Conservation (phyloP, 2,888 invertebrate species). For the Drosophila pseudotalamancana region DNA sequence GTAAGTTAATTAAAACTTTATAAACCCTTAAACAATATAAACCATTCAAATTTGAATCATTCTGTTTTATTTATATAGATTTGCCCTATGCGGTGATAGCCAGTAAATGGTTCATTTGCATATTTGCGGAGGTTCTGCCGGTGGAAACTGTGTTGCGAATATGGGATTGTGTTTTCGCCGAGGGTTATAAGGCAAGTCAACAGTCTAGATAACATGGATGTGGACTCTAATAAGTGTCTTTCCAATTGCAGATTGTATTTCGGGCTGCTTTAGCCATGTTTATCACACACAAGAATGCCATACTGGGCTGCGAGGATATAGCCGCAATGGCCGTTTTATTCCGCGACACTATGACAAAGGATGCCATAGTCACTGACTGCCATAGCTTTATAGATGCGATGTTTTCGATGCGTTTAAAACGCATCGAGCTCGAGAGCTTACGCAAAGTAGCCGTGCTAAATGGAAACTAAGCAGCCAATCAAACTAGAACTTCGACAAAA, state of each 20-base stretch:
- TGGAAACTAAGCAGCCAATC: constrained; percentile 40
- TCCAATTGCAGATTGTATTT: constrained; percentile 88
- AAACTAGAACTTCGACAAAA: constrained; percentile 26
- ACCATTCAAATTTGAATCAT: too few relatives aligned
- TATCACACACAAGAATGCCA: constrained; percentile 88
- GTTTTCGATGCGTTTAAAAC: constrained; percentile 90
- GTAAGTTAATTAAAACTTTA: too few relatives aligned
- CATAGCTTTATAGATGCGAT: constrained; percentile 95
- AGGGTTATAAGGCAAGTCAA: constrained; percentile 90
- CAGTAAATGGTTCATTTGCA: constrained; percentile 98
- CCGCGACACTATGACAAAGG: constrained; percentile 90
- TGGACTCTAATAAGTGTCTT: background rate
- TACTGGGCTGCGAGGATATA: constrained; percentile 92
- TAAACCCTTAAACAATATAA: too few relatives aligned
- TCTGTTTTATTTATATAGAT: constrained; percentile 83
- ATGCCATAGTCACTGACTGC: constrained; percentile 91
- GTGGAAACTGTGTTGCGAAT: constrained; percentile 97
- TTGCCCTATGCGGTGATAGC: constrained; percentile 96
- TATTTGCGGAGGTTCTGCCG: constrained; percentile 96
- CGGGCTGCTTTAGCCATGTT: constrained; percentile 94
- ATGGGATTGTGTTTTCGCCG: constrained; percentile 98
- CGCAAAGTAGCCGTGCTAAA: constrained; percentile 81
- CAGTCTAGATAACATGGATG: background rate
- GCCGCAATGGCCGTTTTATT: constrained; percentile 92
- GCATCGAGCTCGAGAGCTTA: constrained; percentile 81